Conservation (phyloP, 2,888 invertebrate species). For the Microplitis deprimator region DNA sequence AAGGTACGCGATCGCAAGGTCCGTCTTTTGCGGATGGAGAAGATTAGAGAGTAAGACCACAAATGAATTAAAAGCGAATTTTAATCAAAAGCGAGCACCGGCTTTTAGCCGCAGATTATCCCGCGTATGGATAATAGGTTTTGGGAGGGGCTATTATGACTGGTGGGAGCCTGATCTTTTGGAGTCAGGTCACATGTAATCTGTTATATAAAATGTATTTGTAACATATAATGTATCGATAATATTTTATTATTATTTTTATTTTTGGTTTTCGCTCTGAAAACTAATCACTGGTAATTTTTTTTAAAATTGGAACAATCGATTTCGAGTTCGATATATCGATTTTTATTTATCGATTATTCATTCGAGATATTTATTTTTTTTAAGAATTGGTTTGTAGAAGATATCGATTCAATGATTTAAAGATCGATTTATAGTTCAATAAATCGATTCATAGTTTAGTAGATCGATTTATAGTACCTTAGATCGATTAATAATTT, state of each 20-base stretch:
- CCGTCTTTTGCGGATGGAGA: conserved; percentile 19
- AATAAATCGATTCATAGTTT: too few species aligned
- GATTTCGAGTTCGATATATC: too few species aligned
- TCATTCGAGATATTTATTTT: too few species aligned
- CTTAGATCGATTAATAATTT: too few species aligned
- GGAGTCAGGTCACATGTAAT: conserved; percentile 34
- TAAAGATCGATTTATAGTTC: too few species aligned
- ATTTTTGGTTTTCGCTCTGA: neutral
- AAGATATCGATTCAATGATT: too few species aligned
- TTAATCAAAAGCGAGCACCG: conserved; percentile 70
- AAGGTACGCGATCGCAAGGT: neutral
- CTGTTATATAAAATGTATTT: neutral
- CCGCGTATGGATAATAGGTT: conserved; percentile 66
- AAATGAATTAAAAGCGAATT: conserved; percentile 72
- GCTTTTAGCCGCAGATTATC: conserved; percentile 70
- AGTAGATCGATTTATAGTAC: too few species aligned
- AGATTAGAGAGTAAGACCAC: conserved; percentile 69
- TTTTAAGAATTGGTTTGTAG: too few species aligned
- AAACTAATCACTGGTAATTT: too few species aligned
- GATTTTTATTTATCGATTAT: too few species aligned
- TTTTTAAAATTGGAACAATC: too few species aligned
- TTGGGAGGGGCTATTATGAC: conserved; percentile 55
- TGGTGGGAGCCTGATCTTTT: conserved; percentile 41
- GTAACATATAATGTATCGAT: conserved; percentile 13
- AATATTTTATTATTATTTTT: neutral